Evolutionary conservation across 2,113 vertebrate genomes (phyloP).

Genomic region (Malurus cyaneus): DNA sequence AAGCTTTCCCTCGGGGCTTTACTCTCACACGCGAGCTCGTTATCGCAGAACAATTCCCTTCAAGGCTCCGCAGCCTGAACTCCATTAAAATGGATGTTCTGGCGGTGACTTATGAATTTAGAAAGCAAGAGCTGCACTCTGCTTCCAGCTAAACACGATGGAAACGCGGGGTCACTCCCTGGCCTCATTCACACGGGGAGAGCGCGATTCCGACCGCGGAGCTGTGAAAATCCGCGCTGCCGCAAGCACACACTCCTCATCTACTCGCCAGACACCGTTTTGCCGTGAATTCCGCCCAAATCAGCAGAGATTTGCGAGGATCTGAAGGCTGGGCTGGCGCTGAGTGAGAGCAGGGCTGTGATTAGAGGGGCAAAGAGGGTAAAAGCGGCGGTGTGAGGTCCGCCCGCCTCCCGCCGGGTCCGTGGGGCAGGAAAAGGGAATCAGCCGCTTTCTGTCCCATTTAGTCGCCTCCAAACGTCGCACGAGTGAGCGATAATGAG

Average conservation of each 20-base stretch:
- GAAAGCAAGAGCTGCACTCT: background rate
- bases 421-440: background rate
- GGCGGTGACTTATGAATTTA: conserved; percentile 4
- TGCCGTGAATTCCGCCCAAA: background rate
- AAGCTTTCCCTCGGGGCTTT: background rate
- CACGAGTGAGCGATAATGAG: background rate
- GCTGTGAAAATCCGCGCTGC: background rate
- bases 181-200: background rate
- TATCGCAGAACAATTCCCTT: conserved; percentile 23
- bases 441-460: background rate
- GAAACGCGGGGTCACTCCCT: background rate
- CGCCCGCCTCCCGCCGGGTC: background rate
- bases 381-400: background rate
- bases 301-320: background rate
- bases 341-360: background rate
- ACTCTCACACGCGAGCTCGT: background rate
- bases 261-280: background rate
- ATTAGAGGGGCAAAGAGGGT: background rate
- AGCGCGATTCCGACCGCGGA: background rate
- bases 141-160: background rate
- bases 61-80: background rate
- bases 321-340: background rate
- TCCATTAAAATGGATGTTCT: conserved; percentile 39
- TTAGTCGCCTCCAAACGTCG: background rate
- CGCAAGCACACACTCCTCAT: background rate